phyloP scores from a whole-genome alignment of 2,113 vertebrate species.

The Melospiza georgiana region DNA sequence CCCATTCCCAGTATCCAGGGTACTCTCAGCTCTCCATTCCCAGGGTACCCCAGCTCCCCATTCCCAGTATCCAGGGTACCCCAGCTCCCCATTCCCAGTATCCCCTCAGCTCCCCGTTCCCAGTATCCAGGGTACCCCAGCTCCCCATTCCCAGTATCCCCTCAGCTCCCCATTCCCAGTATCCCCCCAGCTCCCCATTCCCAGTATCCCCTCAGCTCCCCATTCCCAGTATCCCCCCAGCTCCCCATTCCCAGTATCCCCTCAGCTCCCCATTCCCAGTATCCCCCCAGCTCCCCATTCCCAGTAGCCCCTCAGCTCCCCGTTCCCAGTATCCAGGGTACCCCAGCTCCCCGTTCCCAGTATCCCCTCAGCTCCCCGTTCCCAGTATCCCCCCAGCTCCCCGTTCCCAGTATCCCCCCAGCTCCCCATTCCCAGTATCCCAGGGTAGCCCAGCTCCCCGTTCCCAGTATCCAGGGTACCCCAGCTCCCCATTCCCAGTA shows the following conservation, averaged over 20 bases:
- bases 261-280: background rate
- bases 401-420: background rate
- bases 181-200: fast-evolving
- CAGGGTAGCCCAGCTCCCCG: no score
- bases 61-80: no score
- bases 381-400: fast-evolving
- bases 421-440: fast-evolving
- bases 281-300: background rate
- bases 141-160: background rate
- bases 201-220: no score
- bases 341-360: background rate
- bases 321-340: no score
- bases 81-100: background rate
- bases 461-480: no score
- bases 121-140: background rate
- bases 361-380: no score
- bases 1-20: fast-evolving
- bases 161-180: background rate
- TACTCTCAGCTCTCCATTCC: no score
- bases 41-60: no score
- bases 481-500: no score
- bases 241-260: no score
- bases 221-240: no score
- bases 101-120: conserved; percentile 55
- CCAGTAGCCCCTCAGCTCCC: background rate